Conservation (phyloP, 1,140 invertebrate species). For the Zophobas morio region DNA sequence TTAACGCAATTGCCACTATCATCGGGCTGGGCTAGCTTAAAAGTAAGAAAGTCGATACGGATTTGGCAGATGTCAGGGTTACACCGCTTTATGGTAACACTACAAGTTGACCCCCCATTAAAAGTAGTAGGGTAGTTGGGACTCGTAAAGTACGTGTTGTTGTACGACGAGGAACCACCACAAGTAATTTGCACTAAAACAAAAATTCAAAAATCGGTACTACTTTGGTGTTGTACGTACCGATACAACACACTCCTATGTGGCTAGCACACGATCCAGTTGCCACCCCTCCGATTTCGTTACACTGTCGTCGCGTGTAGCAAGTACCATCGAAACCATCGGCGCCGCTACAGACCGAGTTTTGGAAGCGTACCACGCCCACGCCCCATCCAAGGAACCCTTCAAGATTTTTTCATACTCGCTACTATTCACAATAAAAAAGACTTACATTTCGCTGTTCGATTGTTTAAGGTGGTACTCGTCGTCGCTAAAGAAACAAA, state of each 20-base stretch:
- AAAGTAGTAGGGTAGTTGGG: constrained; percentile 79
- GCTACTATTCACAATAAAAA: too few relatives aligned
- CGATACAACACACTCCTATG: constrained; percentile 81
- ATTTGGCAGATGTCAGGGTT: constrained; percentile 83
- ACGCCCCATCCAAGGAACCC: constrained; percentile 54
- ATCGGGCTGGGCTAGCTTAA: constrained; percentile 80
- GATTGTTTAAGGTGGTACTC: not conserved
- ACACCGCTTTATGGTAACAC: constrained; percentile 78
- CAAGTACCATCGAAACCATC: constrained; percentile 82
- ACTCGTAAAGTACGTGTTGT: constrained; percentile 89
- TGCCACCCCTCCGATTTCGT: constrained; percentile 77
- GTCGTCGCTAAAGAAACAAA: too few relatives aligned
- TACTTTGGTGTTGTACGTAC: constrained; percentile 72
- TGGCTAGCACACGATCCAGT: constrained; percentile 80
- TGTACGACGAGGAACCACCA: constrained; percentile 77
- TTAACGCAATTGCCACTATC: constrained; percentile 79
- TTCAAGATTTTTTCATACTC: too few relatives aligned
- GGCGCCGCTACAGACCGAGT: constrained; percentile 75
- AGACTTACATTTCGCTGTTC: constrained; percentile 20
- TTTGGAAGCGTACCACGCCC: constrained; percentile 81
- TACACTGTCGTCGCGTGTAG: constrained; percentile 81
- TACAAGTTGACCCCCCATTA: constrained; percentile 77
- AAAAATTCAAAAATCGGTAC: constrained; percentile 22
- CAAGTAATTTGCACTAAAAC: constrained; percentile 78
- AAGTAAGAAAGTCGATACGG: constrained; percentile 83